Percentiles rank a stretch among this genome's conserved stretches.
Evolutionary conservation across 2,797 vertebrate species (phyloP).

Genomic region (Helicolenus hilgendorfi): DNA sequence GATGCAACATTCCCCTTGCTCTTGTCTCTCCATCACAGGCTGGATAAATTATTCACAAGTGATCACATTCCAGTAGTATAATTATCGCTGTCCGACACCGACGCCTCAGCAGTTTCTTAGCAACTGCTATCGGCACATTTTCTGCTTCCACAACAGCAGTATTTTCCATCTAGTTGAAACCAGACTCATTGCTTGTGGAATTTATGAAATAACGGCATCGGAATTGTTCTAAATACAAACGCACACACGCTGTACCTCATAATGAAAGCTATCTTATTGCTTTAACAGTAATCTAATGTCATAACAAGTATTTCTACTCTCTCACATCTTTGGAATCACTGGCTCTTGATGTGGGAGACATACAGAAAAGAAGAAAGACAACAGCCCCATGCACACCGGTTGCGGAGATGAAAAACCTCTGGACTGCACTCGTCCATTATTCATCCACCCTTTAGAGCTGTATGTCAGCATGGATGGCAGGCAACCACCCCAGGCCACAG

Average conservation of each 20-base stretch:
- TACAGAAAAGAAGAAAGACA: slow-evolving; percentile 7
- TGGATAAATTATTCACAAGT: slow-evolving; percentile 82
- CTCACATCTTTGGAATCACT: neutral
- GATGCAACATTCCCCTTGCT: slow-evolving; percentile 54
- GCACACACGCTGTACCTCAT: neutral
- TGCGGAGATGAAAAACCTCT: slow-evolving; percentile 53
- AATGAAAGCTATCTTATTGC: neutral
- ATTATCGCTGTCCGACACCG: slow-evolving; percentile 83
- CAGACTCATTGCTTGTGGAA: slow-evolving; percentile 7
- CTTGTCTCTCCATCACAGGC: slow-evolving; percentile 57
- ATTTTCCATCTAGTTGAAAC: slow-evolving; percentile 41
- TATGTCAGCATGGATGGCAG: slow-evolving; percentile 73
- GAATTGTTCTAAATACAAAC: slow-evolving; percentile 25
- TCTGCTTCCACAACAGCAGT: slow-evolving; percentile 57
- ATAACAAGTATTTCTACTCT: neutral
- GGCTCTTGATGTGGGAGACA: slow-evolving; percentile 26
- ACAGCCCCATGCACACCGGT: slow-evolving; percentile 18
- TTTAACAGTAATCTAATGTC: neutral
- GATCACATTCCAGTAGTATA: slow-evolving; percentile 81
- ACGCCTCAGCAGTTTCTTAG: slow-evolving; percentile 87
- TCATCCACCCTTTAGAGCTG: slow-evolving; percentile 65
- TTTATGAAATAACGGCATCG: slow-evolving; percentile 20
- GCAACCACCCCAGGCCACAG: slow-evolving; percentile 63
- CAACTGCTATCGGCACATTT: slow-evolving; percentile 82
- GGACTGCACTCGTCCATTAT: slow-evolving; percentile 55